Percentiles rank a stretch among this genome's conserved stretches.
Conservation (phyloP, 2,888 invertebrate genomes). For the Matsumyia berberina region DNA sequence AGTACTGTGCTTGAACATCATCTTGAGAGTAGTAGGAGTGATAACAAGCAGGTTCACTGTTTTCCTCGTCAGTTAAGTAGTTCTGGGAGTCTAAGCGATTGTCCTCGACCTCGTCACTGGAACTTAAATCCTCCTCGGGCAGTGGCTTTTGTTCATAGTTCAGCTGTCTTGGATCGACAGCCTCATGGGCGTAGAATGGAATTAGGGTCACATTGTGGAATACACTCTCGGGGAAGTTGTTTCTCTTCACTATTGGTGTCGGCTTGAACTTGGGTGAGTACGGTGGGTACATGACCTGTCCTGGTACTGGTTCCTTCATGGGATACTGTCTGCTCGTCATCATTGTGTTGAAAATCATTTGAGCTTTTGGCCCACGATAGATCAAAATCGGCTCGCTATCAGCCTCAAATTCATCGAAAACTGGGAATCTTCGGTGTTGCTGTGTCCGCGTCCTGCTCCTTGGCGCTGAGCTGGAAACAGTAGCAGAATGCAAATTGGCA, state of each 20-base stretch:
- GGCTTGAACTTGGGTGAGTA: slow-evolving; percentile 81
- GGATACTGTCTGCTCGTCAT: slow-evolving; percentile 80
- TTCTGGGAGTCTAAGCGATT: neutral
- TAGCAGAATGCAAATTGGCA: slow-evolving; percentile 47
- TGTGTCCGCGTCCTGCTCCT: slow-evolving; percentile 62
- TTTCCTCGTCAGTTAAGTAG: slow-evolving; percentile 11
- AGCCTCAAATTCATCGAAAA: slow-evolving; percentile 64
- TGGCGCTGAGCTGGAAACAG: slow-evolving; percentile 14
- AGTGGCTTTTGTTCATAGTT: neutral
- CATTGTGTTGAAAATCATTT: slow-evolving; percentile 82
- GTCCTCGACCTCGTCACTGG: neutral
- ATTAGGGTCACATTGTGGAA: slow-evolving; percentile 79
- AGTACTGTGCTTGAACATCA: slow-evolving; percentile 62
- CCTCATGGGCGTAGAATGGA: slow-evolving; percentile 83
- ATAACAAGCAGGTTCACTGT: slow-evolving; percentile 28
- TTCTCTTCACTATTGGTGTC: slow-evolving; percentile 80
- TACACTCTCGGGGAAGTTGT: slow-evolving; percentile 30
- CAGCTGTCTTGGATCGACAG: slow-evolving; percentile 77
- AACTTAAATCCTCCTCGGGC: neutral
- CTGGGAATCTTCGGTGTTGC: slow-evolving; percentile 79
- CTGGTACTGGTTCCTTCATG: slow-evolving; percentile 83
- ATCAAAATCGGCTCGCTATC: slow-evolving; percentile 79
- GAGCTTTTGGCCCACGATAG: slow-evolving; percentile 80
- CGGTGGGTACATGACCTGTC: slow-evolving; percentile 82
- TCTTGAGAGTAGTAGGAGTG: slow-evolving; percentile 65